A percentile compares a stretch with the other conserved stretches of the same genome.
Conservation (phyloP, 2,113 vertebrate species). For the Gorsachius goisagi region DNA sequence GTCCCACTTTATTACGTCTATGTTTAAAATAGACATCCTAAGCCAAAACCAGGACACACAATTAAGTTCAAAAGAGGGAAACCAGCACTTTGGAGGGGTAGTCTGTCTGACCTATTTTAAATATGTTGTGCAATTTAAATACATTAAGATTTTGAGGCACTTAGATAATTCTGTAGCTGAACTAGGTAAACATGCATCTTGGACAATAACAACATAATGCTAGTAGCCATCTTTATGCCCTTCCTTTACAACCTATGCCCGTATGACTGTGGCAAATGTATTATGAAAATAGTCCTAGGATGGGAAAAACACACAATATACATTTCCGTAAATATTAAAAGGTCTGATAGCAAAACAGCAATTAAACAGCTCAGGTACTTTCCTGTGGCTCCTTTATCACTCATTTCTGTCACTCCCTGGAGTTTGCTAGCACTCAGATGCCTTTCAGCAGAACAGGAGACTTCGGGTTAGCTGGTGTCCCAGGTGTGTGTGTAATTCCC, state of each 20-base stretch:
- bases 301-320: not conserved
- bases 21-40: not conserved
- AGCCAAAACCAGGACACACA: not conserved
- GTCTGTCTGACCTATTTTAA: not conserved
- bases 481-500: slow-evolving; percentile 63
- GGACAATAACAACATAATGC: not conserved
- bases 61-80: not conserved
- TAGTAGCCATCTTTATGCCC: not conserved
- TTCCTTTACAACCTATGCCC: not conserved
- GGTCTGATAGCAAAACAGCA: not conserved
- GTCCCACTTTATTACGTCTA: not conserved
- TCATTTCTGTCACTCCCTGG: not conserved
- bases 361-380: not conserved
- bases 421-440: slow-evolving; percentile 28
- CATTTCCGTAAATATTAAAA: not conserved
- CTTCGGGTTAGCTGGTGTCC: slow-evolving; percentile 56
- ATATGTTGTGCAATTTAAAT: not conserved
- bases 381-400: not conserved
- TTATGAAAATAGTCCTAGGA: not conserved
- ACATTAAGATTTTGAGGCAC: not conserved
- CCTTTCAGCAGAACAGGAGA: slow-evolving; percentile 44
- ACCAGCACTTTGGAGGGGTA: not conserved
- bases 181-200: not conserved
- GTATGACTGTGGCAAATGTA: not conserved
- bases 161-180: not conserved